Evolutionary conservation across 2,888 invertebrate species (phyloP).

Genomic region (Phoronis australis): DNA sequence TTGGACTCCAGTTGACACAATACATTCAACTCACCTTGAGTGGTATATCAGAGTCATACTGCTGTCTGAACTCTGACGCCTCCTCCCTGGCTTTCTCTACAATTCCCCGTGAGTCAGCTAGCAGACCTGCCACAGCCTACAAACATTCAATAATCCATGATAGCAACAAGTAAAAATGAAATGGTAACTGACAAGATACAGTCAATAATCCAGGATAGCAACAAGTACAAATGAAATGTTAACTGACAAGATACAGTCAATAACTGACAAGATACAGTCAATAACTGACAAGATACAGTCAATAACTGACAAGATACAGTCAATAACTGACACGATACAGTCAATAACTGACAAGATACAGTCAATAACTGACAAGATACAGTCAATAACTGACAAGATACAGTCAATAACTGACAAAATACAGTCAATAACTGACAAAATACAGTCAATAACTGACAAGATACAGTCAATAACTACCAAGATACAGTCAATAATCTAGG

Average conservation of each 20-base stretch:
- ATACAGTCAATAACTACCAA: not conserved
- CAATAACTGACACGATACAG: too few relatives aligned
- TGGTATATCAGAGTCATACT: conserved; percentile 83
- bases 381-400: too few relatives aligned
- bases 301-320: too few relatives aligned
- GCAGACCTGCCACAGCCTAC: conserved; percentile 79
- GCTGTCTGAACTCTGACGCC: conserved; percentile 83
- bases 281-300: too few relatives aligned
- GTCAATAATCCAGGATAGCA: not conserved
- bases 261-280: too few relatives aligned
- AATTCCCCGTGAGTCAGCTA: conserved; percentile 90
- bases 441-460: too few relatives aligned
- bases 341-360: too few relatives aligned
- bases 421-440: too few relatives aligned
- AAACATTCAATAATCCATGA: conserved; percentile 2
- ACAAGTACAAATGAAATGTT: not conserved
- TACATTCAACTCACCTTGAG: conserved; percentile 65
- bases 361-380: too few relatives aligned
- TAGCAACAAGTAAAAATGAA: not conserved
- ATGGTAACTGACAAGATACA: not conserved
- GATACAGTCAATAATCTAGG: not conserved
- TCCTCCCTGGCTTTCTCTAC: conserved; percentile 91
- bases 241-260: too few relatives aligned
- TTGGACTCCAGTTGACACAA: too few relatives aligned
- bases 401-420: too few relatives aligned